phyloP scores from a whole-genome alignment of 2,797 vertebrate genomes.

The Poeciliopsis presidionis region DNA sequence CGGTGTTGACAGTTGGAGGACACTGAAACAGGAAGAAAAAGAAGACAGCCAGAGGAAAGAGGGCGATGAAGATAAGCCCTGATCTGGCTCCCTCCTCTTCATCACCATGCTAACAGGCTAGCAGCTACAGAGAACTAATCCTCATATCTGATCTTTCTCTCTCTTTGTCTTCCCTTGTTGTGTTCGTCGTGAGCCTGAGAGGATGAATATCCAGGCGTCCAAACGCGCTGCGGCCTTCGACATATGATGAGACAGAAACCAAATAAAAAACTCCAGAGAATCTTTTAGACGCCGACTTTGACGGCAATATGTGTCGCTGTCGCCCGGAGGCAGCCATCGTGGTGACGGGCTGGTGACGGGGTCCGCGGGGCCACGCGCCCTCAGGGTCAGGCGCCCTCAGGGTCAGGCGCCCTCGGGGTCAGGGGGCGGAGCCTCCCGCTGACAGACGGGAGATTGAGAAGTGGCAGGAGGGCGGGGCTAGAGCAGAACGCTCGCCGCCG shows the following conservation, averaged over 20 bases:
- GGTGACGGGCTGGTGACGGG: not conserved
- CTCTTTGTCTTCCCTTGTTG: not conserved
- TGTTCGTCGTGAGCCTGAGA: too few species aligned
- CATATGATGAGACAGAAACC: not conserved
- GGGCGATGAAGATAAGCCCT: not conserved
- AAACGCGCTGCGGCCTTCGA: not conserved
- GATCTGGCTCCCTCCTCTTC: slow-evolving; percentile 1
- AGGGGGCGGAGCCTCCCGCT: not conserved
- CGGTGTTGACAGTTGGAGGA: slow-evolving; percentile 4
- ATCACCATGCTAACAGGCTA: not conserved
- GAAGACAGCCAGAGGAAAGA: slow-evolving; percentile 3
- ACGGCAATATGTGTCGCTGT: not conserved
- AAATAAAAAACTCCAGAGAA: not conserved
- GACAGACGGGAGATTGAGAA: slow-evolving; percentile 5
- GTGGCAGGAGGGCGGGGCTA: not conserved
- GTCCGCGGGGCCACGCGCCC: not conserved
- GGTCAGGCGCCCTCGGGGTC: not conserved
- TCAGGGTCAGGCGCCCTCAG: too few species aligned
- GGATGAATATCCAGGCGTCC: not conserved
- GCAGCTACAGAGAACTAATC: not conserved
- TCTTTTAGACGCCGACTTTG: not conserved
- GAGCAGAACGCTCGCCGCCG: not conserved
- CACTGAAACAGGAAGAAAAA: not conserved
- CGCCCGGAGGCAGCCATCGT: not conserved
- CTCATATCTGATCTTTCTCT: not conserved